Percentiles rank a stretch among this genome's conserved stretches.
phyloP scores from a whole-genome alignment of 2,113 vertebrate genomes.

The Cryptomyrus ogoouensis region DNA sequence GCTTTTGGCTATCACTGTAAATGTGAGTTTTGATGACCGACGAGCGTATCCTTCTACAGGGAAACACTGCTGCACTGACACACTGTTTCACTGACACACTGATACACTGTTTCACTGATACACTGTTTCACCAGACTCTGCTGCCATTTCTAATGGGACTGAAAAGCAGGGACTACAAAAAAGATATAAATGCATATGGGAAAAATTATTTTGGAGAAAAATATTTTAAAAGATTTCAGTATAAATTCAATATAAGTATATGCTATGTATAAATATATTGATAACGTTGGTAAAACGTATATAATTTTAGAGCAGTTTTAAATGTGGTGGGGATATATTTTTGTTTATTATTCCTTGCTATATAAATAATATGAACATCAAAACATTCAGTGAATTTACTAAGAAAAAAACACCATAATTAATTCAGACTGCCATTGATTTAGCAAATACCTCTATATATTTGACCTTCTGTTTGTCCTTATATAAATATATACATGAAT shows the following conservation, averaged over 20 bases:
- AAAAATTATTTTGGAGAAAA: constrained; percentile 4
- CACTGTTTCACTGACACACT: neutral
- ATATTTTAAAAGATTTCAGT: neutral
- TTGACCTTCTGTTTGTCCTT: constrained; percentile 8
- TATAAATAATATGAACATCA: constrained; percentile 6
- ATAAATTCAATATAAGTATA: constrained; percentile 3
- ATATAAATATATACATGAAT: constrained; percentile 7
- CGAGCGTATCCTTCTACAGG: constrained; percentile 56
- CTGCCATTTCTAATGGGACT: neutral
- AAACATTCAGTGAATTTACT: neutral
- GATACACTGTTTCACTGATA: neutral
- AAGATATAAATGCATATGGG: neutral
- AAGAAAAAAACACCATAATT: neutral
- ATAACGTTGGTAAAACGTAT: constrained; percentile 15
- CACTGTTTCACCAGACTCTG: neutral
- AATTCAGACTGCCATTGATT: neutral
- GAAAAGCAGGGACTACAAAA: neutral
- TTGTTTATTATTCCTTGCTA: neutral
- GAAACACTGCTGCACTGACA: neutral
- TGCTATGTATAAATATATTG: constrained; percentile 13
- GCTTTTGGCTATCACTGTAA: constrained; percentile 63
- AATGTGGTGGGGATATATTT: neutral
- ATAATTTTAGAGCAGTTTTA: neutral
- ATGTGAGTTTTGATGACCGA: constrained; percentile 43
- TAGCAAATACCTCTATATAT: neutral